A percentile compares a stretch with the other conserved stretches of the same genome.
Evolutionary conservation across 1,140 invertebrate species (phyloP).

Genomic region (Listronotus oregonensis): DNA sequence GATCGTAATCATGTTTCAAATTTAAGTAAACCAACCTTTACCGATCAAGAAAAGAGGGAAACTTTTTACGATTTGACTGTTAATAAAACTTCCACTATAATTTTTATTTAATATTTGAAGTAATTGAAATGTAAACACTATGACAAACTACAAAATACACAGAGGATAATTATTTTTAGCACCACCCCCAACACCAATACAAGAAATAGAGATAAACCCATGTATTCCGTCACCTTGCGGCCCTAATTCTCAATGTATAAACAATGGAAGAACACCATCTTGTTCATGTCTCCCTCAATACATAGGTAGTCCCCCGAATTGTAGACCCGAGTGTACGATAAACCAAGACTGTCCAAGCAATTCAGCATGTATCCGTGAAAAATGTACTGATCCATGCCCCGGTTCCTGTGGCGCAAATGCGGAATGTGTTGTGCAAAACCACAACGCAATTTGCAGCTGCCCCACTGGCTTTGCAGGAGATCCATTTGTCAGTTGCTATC

Average conservation of each 20-base stretch:
- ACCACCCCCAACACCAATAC: slow-evolving; percentile 38
- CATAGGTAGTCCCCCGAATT: slow-evolving; percentile 73
- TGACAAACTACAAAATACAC: not conserved
- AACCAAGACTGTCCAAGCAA: slow-evolving; percentile 69
- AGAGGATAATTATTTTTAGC: slow-evolving; percentile 34
- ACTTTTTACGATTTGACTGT: not conserved
- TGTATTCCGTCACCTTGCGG: slow-evolving; percentile 75
- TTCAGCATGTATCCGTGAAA: slow-evolving; percentile 67
- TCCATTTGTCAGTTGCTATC: slow-evolving; percentile 69
- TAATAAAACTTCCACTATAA: not conserved
- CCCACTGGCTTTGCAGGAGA: slow-evolving; percentile 70
- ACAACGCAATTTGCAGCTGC: slow-evolving; percentile 70
- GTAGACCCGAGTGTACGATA: slow-evolving; percentile 71
- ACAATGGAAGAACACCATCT: slow-evolving; percentile 63
- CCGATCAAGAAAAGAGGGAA: not conserved
- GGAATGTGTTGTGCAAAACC: slow-evolving; percentile 67
- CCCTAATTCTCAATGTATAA: slow-evolving; percentile 69
- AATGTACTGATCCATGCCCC: slow-evolving; percentile 73
- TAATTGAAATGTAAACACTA: too few relatives aligned
- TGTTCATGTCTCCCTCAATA: slow-evolving; percentile 69
- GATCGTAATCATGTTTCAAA: too few relatives aligned
- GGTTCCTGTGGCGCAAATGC: slow-evolving; percentile 73
- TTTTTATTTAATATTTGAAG: too few relatives aligned
- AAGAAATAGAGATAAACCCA: slow-evolving; percentile 57
- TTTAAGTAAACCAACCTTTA: too few relatives aligned